Evolutionary conservation across 2,797 vertebrate species (phyloP).

Genomic region (Molossus alvarezi): DNA sequence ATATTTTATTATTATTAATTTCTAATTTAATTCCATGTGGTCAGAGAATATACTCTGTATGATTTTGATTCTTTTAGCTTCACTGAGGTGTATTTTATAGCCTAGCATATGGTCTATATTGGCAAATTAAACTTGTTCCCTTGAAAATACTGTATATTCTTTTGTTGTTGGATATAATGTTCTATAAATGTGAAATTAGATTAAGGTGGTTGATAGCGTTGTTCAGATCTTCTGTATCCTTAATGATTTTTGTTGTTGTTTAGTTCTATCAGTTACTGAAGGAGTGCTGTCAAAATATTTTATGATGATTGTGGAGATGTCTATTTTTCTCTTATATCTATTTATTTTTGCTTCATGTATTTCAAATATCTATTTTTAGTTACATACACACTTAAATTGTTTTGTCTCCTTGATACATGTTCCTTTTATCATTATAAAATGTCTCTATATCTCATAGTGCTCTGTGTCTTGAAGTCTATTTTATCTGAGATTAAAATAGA

Average conservation of each 20-base stretch:
- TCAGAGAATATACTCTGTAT: not conserved
- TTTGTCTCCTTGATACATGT: not conserved
- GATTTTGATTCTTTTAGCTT: not conserved
- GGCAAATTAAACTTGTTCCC: constrained; percentile 5
- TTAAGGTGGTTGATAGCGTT: not conserved
- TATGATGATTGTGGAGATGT: not conserved
- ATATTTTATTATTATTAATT: constrained; percentile 18
- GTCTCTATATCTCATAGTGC: not conserved
- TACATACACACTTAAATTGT: not conserved
- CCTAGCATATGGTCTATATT: not conserved
- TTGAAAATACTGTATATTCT: not conserved
- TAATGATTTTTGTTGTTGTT: not conserved
- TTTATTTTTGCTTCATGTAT: constrained; percentile 21
- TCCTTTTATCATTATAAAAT: not conserved
- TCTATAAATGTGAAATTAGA: not conserved
- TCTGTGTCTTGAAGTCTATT: not conserved
- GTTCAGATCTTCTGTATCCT: not conserved
- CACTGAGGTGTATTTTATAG: not conserved
- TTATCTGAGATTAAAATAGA: constrained; percentile 23
- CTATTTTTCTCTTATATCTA: not conserved
- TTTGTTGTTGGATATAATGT: not conserved
- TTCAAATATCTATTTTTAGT: constrained; percentile 12
- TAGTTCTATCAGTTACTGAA: not conserved
- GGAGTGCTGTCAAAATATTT: not conserved
- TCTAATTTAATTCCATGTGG: constrained; percentile 2